Evolutionary conservation across 2,113 vertebrate species (phyloP), one percentile per base, ranked within the genome.

Genomic region (Saccopteryx leptura): DNA sequence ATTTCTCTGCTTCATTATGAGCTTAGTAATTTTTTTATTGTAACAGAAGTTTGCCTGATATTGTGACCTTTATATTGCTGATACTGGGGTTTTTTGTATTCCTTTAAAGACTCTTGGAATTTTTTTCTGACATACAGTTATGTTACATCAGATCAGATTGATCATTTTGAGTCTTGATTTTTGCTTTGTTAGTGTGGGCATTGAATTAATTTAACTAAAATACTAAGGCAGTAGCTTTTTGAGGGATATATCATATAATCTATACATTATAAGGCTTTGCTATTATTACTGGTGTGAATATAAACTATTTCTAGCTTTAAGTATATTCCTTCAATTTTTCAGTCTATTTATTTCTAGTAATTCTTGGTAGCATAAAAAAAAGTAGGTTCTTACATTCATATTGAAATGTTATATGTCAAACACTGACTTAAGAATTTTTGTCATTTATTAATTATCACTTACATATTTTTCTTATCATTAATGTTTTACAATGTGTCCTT

Each of bases 341-440:
- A 56, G 39, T 61, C 12, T 86, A 28, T 48, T 94, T 4, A 81
- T 85, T 94, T 90, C 52, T 28, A 86, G 46, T 75, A 46, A 13
- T 75, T 95, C n/a, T 94, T 48, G 18, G 26, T 60, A 68, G 39
- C 14, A 18, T 81, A 94, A 61, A 79, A 26, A n/a, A 28, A 85
- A 54, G 5, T 58, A 94, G 12, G 0, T 79, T 89, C 14, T 72
- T 92, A 18, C 14, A 61, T 56, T 85, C 21, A 68, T 80, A 86
- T 89, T 96, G 21, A 74, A 90, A 74, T 75, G 23, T 46, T 83
- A 63, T 56, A 2, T 92, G 39, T 33, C 26, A 75, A 63, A 8
- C 24, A 81, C 17, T 88, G 33, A 91, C 72, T 11, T 75, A 83
- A 83, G 14, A 14, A 80, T 86, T 83, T 93, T 66, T 74, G 63